phyloP scores from a whole-genome alignment of 2,113 vertebrate species.

The Panthera leo region DNA sequence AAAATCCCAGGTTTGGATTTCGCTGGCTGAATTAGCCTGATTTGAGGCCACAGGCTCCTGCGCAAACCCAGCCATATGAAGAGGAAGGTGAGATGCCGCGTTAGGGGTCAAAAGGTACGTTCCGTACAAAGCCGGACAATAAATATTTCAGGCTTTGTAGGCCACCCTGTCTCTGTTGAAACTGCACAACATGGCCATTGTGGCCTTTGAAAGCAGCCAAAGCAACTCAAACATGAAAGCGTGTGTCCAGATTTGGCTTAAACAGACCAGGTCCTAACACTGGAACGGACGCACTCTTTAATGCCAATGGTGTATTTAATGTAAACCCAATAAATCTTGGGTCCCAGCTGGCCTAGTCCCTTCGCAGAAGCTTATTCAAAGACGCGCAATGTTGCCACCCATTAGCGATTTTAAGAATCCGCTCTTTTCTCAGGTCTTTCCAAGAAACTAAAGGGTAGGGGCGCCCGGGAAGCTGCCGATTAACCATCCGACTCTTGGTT shows the following conservation, averaged over 20 bases:
- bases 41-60: not conserved
- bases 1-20: not conserved
- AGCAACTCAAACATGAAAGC: not conserved
- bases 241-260: not conserved
- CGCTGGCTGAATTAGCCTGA: not conserved
- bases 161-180: not conserved
- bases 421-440: not conserved
- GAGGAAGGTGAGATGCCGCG: not conserved
- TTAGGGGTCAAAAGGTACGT: not conserved
- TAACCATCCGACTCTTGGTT: too few species aligned
- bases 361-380: not conserved
- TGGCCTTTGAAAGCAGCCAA: not conserved
- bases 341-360: not conserved
- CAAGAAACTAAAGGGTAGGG: not conserved
- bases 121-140: not conserved
- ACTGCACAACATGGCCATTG: rapidly evolving
- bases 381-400: not conserved
- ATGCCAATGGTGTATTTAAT: too few species aligned
- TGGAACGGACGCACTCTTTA: not conserved
- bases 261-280: not conserved
- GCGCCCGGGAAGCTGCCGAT: too few species aligned
- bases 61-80: not conserved
- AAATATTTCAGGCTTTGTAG: not conserved
- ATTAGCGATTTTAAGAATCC: not conserved
- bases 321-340: not conserved